Conservation (phyloP, 92 coral and sea anemone genomes). For the Ricordea florida region DNA sequence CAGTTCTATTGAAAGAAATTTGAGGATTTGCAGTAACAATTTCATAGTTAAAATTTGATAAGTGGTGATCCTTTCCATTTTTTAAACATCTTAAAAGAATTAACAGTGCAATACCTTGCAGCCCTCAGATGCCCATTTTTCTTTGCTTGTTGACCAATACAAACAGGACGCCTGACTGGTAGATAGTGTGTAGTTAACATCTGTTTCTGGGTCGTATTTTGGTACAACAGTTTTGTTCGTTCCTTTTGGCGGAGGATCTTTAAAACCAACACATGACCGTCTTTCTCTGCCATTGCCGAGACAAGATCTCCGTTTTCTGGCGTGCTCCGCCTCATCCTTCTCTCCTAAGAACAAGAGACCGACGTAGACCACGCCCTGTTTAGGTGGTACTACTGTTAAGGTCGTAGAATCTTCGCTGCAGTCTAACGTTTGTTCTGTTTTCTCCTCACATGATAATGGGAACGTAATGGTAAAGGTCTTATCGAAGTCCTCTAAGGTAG, state of each 20-base stretch:
- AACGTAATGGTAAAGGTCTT: neutral
- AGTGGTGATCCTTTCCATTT: no score
- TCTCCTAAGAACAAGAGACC: neutral
- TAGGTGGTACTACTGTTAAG: neutral
- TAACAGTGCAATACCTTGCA: constrained; percentile 40
- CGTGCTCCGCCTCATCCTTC: neutral
- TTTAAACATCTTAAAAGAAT: no score
- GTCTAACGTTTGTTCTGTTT: neutral
- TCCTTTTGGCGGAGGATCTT: constrained; percentile 44
- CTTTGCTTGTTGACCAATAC: constrained; percentile 52
- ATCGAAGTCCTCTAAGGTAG: neutral
- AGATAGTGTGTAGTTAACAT: constrained; percentile 45
- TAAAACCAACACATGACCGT: constrained; percentile 50
- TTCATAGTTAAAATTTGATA: no score
- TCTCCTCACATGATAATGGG: neutral
- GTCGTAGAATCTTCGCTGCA: neutral
- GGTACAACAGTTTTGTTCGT: neutral
- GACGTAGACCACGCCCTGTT: neutral
- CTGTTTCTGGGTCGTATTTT: constrained; percentile 28
- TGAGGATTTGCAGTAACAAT: no score
- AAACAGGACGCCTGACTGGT: constrained; percentile 44
- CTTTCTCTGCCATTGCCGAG: constrained; percentile 52
- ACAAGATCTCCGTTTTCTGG: constrained; percentile 39
- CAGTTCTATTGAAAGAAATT: no score
- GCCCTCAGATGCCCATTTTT: constrained; percentile 56